A percentile compares a stretch with the other conserved stretches of the same genome.
phyloP scores from a whole-genome alignment of 2,113 vertebrate species.

The Melanerpes aurifrons region DNA sequence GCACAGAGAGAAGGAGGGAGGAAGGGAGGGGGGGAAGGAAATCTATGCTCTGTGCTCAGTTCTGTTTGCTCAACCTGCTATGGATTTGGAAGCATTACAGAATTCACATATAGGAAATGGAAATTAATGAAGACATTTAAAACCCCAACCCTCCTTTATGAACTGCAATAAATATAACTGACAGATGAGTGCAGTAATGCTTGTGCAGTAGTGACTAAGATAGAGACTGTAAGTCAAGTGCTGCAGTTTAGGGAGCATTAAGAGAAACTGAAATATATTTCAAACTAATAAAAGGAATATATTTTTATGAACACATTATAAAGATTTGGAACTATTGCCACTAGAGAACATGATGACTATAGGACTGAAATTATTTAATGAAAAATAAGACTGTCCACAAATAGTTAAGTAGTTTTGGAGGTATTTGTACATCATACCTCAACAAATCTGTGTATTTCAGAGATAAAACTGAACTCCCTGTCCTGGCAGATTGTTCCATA shows the following conservation, averaged over 20 bases:
- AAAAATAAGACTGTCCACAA: neutral
- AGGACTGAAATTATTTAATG: neutral
- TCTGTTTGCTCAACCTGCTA: neutral
- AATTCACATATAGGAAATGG: slow-evolving; percentile 1
- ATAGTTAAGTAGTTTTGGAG: neutral
- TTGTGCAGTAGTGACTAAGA: neutral
- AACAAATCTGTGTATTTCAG: neutral
- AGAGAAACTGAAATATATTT: neutral
- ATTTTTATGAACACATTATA: slow-evolving; percentile 39
- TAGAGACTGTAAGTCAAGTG: neutral
- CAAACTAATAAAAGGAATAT: slow-evolving; percentile 1
- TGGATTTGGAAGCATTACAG: slow-evolving; percentile 10
- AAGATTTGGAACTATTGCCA: slow-evolving; percentile 8
- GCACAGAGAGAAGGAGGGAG: too few relatives aligned
- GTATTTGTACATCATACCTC: neutral
- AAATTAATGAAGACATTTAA: slow-evolving; percentile 37
- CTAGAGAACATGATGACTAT: neutral
- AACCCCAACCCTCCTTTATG: slow-evolving; percentile 2
- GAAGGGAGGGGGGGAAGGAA: neutral
- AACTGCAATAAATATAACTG: neutral
- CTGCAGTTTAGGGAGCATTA: slow-evolving; percentile 7
- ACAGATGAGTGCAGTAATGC: slow-evolving; percentile 13
- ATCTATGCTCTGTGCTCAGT: neutral
- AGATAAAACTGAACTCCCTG: neutral
- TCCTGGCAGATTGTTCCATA: neutral